Evolutionary conservation across 2,113 vertebrate species (phyloP).

Genomic region (Phoenicopterus ruber): DNA sequence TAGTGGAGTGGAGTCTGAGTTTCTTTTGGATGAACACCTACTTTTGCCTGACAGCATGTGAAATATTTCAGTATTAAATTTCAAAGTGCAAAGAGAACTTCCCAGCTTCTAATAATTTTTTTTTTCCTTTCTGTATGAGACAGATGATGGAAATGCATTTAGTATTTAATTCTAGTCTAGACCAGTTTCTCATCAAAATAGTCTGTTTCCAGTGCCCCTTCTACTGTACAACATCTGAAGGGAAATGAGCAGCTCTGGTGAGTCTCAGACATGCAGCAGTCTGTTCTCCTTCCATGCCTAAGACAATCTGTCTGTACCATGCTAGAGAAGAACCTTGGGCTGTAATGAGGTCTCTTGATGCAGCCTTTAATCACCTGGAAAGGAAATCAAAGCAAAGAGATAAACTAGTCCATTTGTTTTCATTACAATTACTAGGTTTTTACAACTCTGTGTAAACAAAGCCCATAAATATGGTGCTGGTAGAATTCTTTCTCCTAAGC

Average conservation of each 20-base stretch:
- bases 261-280: neutral
- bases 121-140: neutral
- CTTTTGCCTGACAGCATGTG: neutral
- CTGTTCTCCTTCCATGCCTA: neutral
- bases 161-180: neutral
- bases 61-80: neutral
- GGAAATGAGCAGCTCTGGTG: neutral
- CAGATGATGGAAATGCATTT: neutral
- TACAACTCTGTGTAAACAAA: slow-evolving; percentile 34
- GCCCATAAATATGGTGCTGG: neutral
- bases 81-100: neutral
- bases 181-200: neutral
- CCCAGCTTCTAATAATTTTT: neutral
- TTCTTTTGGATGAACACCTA: neutral
- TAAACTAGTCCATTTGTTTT: slow-evolving; percentile 54
- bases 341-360: neutral
- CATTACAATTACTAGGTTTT: slow-evolving; percentile 57
- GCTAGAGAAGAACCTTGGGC: neutral
- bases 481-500: neutral
- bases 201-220: neutral
- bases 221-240: neutral
- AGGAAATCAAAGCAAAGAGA: slow-evolving; percentile 41
- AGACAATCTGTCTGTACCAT: neutral
- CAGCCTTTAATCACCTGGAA: slow-evolving; percentile 31
- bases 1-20: neutral